Evolutionary conservation across 2,113 vertebrate genomes (phyloP), one percentile per base, ranked within the genome.

Genomic region (Andinoacara biseriatus): DNA sequence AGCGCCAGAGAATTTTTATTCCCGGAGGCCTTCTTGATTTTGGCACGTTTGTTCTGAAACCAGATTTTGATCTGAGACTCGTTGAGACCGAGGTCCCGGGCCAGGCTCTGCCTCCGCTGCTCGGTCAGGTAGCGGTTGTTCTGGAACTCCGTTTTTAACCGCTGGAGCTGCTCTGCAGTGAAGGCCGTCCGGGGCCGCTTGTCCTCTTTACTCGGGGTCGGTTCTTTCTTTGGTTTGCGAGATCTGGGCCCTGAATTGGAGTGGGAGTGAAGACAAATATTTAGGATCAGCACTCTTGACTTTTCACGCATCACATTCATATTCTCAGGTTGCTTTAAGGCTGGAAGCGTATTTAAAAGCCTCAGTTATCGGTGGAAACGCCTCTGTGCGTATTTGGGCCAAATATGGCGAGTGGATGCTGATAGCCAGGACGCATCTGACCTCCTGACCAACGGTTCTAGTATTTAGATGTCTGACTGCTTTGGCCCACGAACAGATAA

Each of bases 61-160:
- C 97, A 98, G 86, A 98, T 98, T 89, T 98, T 98, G 90, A 98
- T 97, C 91, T 98, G 97, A 0, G 97, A 97, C 89, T 98, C 97
- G 56, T 97, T 98, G 81, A 98, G 96, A 63, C 95, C 95, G 1
- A 98, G 97, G 57, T 97, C 97, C 78, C 94, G 94, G 0, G 97
- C 97, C 87, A 98, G 93, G 61, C 94, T 95, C 91, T 97, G 96
- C 33, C 97, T 90, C 82, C 97, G 90, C 90, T 97, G 96, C 87
- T 98, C 97, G 0, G 97, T 98, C 92, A 98, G 93, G 95, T 98
- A 98, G 26, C 96, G 95, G 94, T 97, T 97, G 54, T 94, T 96
- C 92, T 97, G 97, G 89, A 98, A 98, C 93, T 97, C 97, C 0
- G 94, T 93, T 72, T 97, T 97, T 33, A 98, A 93, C 82, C 96